phyloP scores from a whole-genome alignment of 2,113 vertebrate species.

The Heterocephalus glaber region DNA sequence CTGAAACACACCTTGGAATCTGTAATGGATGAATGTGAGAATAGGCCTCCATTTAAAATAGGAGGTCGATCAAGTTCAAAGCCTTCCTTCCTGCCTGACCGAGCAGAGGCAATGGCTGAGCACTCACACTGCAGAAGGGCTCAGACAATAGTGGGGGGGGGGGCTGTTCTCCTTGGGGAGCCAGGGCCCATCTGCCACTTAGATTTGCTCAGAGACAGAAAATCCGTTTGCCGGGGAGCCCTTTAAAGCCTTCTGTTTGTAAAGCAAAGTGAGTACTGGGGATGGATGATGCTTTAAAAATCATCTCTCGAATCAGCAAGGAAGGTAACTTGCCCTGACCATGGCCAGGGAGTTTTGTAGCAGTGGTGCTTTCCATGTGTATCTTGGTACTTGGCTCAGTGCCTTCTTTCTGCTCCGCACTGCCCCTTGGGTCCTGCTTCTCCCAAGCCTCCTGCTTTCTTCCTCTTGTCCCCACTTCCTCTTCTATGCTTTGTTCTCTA shows the following conservation, averaged over 20 bases:
- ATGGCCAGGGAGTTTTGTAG: not conserved
- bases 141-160: not conserved
- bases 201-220: constrained; percentile 59
- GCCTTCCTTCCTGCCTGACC: not conserved
- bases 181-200: constrained; percentile 64
- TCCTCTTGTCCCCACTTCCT: not conserved
- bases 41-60: not conserved
- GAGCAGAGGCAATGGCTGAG: not conserved
- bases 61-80: not conserved
- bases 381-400: fast-evolving
- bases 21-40: not conserved
- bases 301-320: not conserved
- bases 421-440: not conserved
- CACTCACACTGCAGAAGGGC: not conserved
- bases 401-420: not conserved
- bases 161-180: constrained; percentile 50
- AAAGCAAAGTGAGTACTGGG: constrained; percentile 22
- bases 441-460: not conserved
- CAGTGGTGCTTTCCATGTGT: fast-evolving
- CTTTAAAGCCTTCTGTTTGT: constrained; percentile 45
- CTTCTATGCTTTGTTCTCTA: not conserved
- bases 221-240: constrained; percentile 64
- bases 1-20: not conserved
- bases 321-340: not conserved
- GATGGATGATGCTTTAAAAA: not conserved